phyloP scores from a whole-genome alignment of 2,888 invertebrate genomes.

The Trissonchulus latispiculum region DNA sequence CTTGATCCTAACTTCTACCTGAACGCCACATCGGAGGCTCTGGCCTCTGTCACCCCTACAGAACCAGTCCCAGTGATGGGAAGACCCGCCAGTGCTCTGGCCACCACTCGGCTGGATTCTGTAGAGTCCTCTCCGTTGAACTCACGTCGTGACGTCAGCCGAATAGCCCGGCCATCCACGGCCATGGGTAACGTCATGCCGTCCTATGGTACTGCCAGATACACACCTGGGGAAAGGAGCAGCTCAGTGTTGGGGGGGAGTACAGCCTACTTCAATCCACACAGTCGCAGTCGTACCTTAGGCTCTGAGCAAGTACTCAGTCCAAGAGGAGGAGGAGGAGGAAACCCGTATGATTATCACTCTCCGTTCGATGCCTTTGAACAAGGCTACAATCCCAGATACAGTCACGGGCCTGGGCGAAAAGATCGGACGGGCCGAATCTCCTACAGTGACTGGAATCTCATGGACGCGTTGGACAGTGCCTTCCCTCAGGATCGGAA shows the following conservation, averaged over 20 bases:
- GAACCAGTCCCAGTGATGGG: neutral
- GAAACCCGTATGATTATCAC: neutral
- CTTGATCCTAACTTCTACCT: constrained; percentile 42
- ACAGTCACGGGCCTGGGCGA: neutral
- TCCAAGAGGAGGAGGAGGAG: neutral
- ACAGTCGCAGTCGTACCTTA: neutral
- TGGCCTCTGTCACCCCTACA: neutral
- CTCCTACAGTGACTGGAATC: neutral
- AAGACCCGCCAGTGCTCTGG: neutral
- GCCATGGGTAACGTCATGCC: neutral
- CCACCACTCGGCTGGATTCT: neutral
- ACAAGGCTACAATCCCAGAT: neutral
- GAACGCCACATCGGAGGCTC: constrained; percentile 30
- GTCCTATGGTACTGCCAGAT: neutral
- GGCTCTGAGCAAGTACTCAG: neutral
- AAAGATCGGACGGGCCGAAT: neutral
- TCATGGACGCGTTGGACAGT: neutral
- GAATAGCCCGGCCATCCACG: neutral
- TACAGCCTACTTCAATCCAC: neutral
- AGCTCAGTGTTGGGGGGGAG: too few relatives aligned
- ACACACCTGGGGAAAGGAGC: too few relatives aligned
- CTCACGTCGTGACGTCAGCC: neutral
- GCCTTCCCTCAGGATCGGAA: neutral
- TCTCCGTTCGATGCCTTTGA: neutral
- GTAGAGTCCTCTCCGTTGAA: neutral